Evolutionary conservation across 2,888 invertebrate genomes (phyloP).

Genomic region (Doris montereyensis): DNA sequence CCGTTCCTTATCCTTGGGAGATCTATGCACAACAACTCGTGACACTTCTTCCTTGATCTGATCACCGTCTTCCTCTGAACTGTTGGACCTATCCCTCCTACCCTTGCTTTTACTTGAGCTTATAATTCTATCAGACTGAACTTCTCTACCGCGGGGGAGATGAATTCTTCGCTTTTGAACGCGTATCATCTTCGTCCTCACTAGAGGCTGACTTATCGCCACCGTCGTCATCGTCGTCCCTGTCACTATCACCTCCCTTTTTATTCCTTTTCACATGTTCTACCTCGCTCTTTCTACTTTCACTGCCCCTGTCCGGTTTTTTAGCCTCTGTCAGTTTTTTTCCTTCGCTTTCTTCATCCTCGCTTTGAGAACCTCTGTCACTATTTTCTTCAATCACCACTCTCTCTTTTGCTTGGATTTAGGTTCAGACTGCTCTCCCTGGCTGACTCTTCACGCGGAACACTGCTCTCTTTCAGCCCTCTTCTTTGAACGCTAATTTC

Average conservation of each 20-base stretch:
- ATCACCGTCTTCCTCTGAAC: slow-evolving; percentile 31
- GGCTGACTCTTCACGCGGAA: too few species aligned
- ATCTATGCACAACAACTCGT: not conserved
- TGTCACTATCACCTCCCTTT: slow-evolving; percentile 7
- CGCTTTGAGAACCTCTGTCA: slow-evolving; percentile 24
- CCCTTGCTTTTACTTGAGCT: slow-evolving; percentile 11
- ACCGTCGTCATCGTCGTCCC: not conserved
- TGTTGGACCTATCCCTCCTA: slow-evolving; percentile 20
- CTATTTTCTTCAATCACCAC: slow-evolving; percentile 18
- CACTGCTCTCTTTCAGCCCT: too few species aligned
- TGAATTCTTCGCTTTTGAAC: not conserved
- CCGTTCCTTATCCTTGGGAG: not conserved
- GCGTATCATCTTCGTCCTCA: slow-evolving; percentile 7
- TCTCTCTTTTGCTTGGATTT: slow-evolving; percentile 5
- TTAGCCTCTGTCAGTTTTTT: slow-evolving; percentile 30
- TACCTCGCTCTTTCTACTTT: slow-evolving; percentile 32
- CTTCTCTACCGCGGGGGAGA: not conserved
- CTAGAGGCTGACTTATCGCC: not conserved
- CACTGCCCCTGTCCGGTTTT: slow-evolving; percentile 38
- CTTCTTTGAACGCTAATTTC: slow-evolving; percentile 34
- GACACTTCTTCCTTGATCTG: not conserved
- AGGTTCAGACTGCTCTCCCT: too few species aligned
- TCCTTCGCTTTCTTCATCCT: slow-evolving; percentile 39
- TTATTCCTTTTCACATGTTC: not conserved
- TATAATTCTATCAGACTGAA: not conserved